Conservation (phyloP, 2,797 vertebrate genomes). For the Halcyon leucocephala region DNA sequence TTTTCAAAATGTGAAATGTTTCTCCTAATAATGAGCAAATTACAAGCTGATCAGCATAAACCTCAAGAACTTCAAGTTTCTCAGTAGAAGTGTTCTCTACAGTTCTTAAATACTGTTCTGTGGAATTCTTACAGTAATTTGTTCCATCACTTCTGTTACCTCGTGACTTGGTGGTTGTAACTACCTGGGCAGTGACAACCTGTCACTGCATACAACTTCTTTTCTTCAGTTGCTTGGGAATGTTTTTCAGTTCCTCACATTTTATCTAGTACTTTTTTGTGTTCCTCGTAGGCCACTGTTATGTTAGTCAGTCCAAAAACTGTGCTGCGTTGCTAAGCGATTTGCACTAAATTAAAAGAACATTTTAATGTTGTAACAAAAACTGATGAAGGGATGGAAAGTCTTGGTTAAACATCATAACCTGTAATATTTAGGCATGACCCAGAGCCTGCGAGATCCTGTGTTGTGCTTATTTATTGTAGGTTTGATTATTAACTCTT, state of each 20-base stretch:
- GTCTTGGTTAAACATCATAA: constrained; percentile 27
- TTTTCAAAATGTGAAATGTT: background rate
- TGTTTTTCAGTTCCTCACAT: background rate
- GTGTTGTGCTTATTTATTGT: constrained; percentile 54
- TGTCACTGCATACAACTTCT: background rate
- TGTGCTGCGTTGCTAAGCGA: constrained; percentile 12
- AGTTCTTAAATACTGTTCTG: background rate
- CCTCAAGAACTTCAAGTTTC: background rate
- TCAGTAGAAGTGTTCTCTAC: background rate
- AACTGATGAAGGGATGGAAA: constrained; percentile 55
- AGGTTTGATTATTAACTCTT: constrained; percentile 62
- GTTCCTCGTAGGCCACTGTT: background rate
- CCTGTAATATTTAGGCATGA: constrained; percentile 56
- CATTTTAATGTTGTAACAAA: constrained; percentile 56
- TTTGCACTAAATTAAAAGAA: constrained; percentile 67
- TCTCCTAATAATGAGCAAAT: background rate
- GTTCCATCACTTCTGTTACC: background rate
- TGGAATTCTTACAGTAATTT: background rate
- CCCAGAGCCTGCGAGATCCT: background rate
- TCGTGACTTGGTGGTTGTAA: background rate
- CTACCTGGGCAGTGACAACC: background rate
- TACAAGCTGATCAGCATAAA: background rate
- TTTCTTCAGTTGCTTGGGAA: background rate
- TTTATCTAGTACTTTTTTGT: background rate
- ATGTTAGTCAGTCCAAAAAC: background rate